Evolutionary conservation across 2,113 vertebrate genomes (phyloP).

Genomic region (human (Homo sapiens)): GRCh38 chr16:54806501-54807000

Average conservation of each 20-base stretch:
- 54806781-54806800: conserved; percentile 69
- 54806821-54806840: conserved; percentile 79
- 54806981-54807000: conserved; percentile 85
- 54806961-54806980: conserved; percentile 82
- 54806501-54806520: background rate
- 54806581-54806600: background rate
- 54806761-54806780: background rate
- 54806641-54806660: background rate
- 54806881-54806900: conserved; percentile 76
- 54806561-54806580: background rate
- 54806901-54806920: conserved; percentile 78
- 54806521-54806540: background rate
- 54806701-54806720: fast-evolving
- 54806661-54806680: background rate
- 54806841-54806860: conserved; percentile 78
- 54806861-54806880: conserved; percentile 61
- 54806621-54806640: background rate
- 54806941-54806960: conserved; percentile 86
- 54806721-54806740: background rate
- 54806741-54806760: background rate
- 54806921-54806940: conserved; percentile 81
- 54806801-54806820: conserved; percentile 80
- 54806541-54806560: background rate
- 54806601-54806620: background rate
- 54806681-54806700: background rate